These are phyloP conservation scores for Tachina fera DNA, from an alignment of 2,888 invertebrate genomes.

Conservation along the genomic window DNA sequence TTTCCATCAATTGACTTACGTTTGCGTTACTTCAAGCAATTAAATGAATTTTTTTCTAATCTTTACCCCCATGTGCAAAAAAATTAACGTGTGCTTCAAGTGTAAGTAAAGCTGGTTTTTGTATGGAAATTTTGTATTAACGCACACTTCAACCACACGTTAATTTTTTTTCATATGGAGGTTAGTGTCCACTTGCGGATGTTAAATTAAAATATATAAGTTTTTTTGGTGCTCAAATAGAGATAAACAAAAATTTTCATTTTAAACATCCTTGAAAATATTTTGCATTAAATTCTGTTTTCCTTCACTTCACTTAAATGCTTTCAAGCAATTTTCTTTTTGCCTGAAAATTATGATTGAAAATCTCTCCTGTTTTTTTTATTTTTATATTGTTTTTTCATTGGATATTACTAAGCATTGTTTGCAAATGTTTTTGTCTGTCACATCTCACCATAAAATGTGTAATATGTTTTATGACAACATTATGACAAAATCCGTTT, in stretches of 20 bases:
- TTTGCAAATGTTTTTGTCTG: conserved; percentile 37
- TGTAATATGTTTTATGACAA: conserved; percentile 67
- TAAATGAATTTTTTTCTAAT: too few species aligned
- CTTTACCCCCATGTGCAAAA: too few species aligned
- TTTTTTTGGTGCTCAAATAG: not conserved
- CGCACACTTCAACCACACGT: too few species aligned
- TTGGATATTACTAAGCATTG: conserved; percentile 5
- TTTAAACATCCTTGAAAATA: not conserved
- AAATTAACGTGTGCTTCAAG: too few species aligned
- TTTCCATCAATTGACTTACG: too few species aligned
- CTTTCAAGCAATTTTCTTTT: not conserved
- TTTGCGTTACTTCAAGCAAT: too few species aligned
- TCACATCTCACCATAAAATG: conserved; percentile 49
- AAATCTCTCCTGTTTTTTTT: not conserved
- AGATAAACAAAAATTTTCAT: not conserved
- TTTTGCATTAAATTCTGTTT: not conserved
- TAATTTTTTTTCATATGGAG: too few species aligned
- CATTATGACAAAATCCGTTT: conserved; percentile 69
- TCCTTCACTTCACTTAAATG: not conserved
- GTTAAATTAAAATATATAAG: not conserved
- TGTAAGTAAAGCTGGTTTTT: too few species aligned
- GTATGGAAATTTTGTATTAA: too few species aligned
- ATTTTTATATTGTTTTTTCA: not conserved
- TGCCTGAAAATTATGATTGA: conserved; percentile 18
- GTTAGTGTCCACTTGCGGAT: too few species aligned